Percentiles rank a stretch among this genome's conserved stretches.
phyloP scores from a whole-genome alignment of 2,888 invertebrate genomes.

The Automeris io region DNA sequence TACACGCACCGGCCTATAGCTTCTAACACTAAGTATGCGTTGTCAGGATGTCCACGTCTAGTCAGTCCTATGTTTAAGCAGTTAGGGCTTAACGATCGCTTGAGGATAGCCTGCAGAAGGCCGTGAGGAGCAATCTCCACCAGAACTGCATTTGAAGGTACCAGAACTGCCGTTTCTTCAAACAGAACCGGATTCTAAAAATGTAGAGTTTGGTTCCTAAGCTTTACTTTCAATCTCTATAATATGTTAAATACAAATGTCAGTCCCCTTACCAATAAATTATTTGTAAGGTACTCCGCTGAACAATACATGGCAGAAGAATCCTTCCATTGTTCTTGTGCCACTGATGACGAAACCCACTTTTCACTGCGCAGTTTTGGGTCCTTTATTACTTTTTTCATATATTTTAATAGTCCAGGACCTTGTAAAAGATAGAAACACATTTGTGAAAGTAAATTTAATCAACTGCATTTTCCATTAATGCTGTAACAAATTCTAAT shows the following conservation, averaged over 20 bases:
- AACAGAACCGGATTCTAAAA: constrained; percentile 80
- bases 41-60: constrained; percentile 80
- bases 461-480: no score
- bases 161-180: constrained; percentile 82
- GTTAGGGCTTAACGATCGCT: constrained; percentile 80
- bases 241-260: not conserved
- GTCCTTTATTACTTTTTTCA: constrained; percentile 76
- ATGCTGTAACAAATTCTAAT: no score
- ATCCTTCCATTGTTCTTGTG: constrained; percentile 47
- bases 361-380: constrained; percentile 80
- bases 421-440: no score
- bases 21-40: constrained; percentile 70
- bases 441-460: no score
- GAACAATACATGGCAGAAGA: constrained; percentile 74
- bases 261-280: constrained; percentile 73
- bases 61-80: constrained; percentile 85
- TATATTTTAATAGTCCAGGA: constrained; percentile 62
- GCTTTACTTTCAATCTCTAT: no score
- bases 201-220: no score
- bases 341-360: constrained; percentile 90
- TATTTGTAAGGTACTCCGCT: constrained; percentile 90
- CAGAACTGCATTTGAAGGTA: constrained; percentile 87
- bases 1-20: constrained; percentile 80
- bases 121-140: constrained; percentile 95
- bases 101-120: constrained; percentile 90